phyloP scores from a whole-genome alignment of 2,797 vertebrate species.

The Emys orbicularis region DNA sequence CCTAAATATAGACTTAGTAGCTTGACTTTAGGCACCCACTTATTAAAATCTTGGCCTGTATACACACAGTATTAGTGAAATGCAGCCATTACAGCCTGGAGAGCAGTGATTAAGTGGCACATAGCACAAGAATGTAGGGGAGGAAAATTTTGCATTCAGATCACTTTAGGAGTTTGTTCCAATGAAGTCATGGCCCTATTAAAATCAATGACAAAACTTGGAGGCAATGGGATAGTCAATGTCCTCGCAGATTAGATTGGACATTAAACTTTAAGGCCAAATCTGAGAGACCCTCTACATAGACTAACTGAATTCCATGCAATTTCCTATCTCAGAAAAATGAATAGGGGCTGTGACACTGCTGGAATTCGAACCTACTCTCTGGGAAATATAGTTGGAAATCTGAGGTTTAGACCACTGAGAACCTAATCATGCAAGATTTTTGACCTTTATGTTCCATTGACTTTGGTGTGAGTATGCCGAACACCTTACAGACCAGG shows the following conservation, averaged over 20 bases:
- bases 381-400: neutral
- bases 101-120: no score
- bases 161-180: no score
- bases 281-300: neutral
- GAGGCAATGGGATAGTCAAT: no score
- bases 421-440: neutral
- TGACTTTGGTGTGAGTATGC: neutral
- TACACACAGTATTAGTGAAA: no score
- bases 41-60: no score
- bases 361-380: neutral
- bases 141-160: no score
- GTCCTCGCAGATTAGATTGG: neutral
- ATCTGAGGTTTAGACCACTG: neutral
- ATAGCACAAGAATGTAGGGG: no score
- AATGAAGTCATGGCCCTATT: no score
- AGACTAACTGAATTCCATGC: neutral
- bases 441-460: neutral
- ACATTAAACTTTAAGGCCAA: neutral
- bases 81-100: no score
- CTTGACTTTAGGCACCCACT: no score
- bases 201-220: no score
- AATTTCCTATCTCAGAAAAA: neutral
- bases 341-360: neutral
- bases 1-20: no score
- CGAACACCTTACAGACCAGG: neutral